Percentiles rank a stretch among this genome's conserved stretches.
phyloP scores from a whole-genome alignment of 1,140 invertebrate species.

The Solenopsis invicta region DNA sequence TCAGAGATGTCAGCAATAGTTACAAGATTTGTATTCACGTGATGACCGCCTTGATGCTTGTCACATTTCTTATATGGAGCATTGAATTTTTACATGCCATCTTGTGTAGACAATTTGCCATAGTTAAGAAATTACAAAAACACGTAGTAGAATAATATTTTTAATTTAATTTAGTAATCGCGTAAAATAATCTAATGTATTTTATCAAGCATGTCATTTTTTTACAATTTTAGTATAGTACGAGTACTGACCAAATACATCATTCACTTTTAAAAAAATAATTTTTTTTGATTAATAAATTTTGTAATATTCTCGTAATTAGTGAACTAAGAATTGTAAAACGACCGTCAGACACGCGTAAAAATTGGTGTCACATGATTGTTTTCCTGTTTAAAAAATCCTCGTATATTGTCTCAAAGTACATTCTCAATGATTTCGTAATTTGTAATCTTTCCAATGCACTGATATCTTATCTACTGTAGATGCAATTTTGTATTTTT shows the following conservation, averaged over 20 bases:
- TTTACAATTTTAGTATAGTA: not conserved
- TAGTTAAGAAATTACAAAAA: constrained; percentile 28
- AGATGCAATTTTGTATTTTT: not conserved
- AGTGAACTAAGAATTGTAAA: constrained; percentile 7
- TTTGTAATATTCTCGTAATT: not conserved
- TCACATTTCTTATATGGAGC: constrained; percentile 90
- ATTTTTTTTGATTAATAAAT: constrained; percentile 29
- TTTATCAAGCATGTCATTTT: not conserved
- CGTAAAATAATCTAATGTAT: not conserved
- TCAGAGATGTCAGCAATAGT: constrained; percentile 90
- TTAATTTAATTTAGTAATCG: constrained; percentile 6
- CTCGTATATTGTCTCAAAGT: not conserved
- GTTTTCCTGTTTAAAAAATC: constrained; percentile 15
- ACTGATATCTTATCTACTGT: constrained; percentile 22
- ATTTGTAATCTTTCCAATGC: constrained; percentile 6
- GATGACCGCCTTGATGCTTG: constrained; percentile 90
- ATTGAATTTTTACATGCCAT: constrained; percentile 87
- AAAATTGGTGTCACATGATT: not conserved
- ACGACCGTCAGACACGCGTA: not conserved
- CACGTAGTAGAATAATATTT: not conserved
- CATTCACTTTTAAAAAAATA: not conserved
- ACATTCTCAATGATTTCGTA: not conserved
- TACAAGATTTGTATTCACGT: constrained; percentile 91
- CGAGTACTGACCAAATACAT: not conserved
- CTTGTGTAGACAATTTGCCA: constrained; percentile 28